Base-by-base conservation (phyloP, 2,113 vertebrate species). In the Rhinolophus ferrumequinum region DNA sequence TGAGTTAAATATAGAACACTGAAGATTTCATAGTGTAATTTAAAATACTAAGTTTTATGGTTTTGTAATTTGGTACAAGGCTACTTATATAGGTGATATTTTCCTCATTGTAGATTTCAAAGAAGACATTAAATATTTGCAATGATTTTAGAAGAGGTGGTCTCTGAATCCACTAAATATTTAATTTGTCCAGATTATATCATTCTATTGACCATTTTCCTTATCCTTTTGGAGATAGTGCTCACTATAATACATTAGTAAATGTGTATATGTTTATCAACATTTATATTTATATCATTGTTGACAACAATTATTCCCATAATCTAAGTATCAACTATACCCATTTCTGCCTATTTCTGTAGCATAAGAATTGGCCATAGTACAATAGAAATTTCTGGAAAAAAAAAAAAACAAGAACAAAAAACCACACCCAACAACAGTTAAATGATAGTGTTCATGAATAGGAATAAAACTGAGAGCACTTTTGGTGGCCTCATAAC, bases 11-110 rank as follows among this genome's bases (percentile, higher is more conserved):
- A 50, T 73, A 72, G 47, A 92, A 41, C n/a, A 79, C 26, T 44
- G 8, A 13, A 92, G 50, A 87, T 6, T 84, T 92, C 22, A 87
- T 69, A 92, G 8, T 24, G 60, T 44, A 73, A 58, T 21, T 69
- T 89, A 81, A 77, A 94, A 72, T 85, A 35, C 11, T 58, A 82
- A 94, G 35, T 73, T 93, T 89, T 64, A 54, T 62, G 10, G 14
- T 77, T 94, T 94, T 87, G 21, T 69, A 73, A 92, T 92, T 97
- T 96, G 35, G 7, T 58, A 86, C 41, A 89, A 82, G 41, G 82
- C 14, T 77, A 76, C 21, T 56, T 52, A 38, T 82, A 33, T 16
- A 82, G 41, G 15, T 76, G 72, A 76, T 70, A 85, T 35, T 96
- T 95, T 85, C 13, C 54, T 93, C 26, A 58, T 21, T 66, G 19